Evolutionary conservation across 1,140 invertebrate species (phyloP), one percentile per base, ranked within the genome.

Genomic region (Theocolax elegans): DNA sequence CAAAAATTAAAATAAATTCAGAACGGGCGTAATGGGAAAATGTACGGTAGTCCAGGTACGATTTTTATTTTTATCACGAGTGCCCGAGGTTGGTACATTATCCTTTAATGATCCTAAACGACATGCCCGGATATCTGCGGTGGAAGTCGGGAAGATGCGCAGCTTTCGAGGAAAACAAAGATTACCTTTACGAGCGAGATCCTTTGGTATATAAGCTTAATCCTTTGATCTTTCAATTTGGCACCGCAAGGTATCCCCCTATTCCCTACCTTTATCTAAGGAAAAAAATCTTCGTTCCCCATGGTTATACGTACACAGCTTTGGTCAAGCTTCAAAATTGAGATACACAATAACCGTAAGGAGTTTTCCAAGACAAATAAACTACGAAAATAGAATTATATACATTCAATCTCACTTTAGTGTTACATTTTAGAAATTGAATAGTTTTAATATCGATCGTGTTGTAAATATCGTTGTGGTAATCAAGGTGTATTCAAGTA

Each of bases 201-300:
- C 42, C 44, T 46, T 38, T 3, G 71, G 17, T 64, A 42, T 62
- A 62, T 65, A 73, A 72, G 56, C 62, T 38, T 74, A 75, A 80
- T 80, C 76, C 75, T 72, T 79, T 79, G 78, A 79, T 78, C 79
- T 80, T 78, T 77, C 76, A 79, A 80, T 81, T 81, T 76, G 72
- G 69, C 67, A 67, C 21, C 31, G 40, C 25, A 17, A 46, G 15
- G 27, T 64, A 35, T 12, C 38, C 17, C 42, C 38, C 35, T 17
- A 15, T 38, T 7, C 19, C 31, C 38, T 60, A 23, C 38, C 13
- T 21, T 42, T 70, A 62, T 70, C 62, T 60, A 25, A 25, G 58
- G 53, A 60, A 68, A 51, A 59, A 44, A 54, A 12, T 44, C 35
- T 44, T 25, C 19, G 25, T 17, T 62, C 8, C 35, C n/a, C n/a